Percentiles rank a stretch among this genome's conserved stretches.
Conservation (phyloP, 2,113 vertebrate genomes). For the Hystrix brachyura region DNA sequence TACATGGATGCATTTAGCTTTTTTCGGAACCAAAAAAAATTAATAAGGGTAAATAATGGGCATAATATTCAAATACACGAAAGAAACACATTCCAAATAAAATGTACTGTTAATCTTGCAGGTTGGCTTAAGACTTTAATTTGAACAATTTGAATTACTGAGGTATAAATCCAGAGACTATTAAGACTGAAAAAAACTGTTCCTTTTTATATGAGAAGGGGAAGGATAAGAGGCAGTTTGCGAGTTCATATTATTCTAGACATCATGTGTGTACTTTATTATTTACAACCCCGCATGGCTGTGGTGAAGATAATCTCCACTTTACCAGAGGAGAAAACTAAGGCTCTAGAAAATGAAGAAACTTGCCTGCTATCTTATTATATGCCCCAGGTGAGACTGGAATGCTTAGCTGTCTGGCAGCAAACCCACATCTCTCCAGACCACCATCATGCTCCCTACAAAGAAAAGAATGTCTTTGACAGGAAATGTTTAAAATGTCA, state of each 20-base stretch:
- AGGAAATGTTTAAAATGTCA: neutral
- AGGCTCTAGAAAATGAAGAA: neutral
- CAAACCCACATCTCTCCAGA: neutral
- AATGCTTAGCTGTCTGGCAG: neutral
- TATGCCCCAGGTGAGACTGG: neutral
- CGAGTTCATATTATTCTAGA: neutral
- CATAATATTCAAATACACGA: neutral
- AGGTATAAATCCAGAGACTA: neutral
- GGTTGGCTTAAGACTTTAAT: constrained; percentile 7
- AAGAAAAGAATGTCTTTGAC: neutral
- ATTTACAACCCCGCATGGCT: neutral
- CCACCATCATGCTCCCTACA: neutral
- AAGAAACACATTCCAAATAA: neutral
- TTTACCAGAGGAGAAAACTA: constrained; percentile 28
- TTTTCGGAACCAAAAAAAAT: neutral
- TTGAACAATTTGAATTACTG: neutral
- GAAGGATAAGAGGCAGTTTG: neutral
- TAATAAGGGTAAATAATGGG: neutral
- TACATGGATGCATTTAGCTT: neutral
- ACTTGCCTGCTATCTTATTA: neutral
- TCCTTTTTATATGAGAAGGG: neutral
- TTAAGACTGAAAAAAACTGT: neutral
- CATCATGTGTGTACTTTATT: neutral
- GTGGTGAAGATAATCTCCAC: neutral
- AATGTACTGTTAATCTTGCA: neutral